Percentiles rank a stretch among this genome's conserved stretches.
Evolutionary conservation across 1,140 invertebrate genomes (phyloP).

Genomic region (Drosophila kohkoa): DNA sequence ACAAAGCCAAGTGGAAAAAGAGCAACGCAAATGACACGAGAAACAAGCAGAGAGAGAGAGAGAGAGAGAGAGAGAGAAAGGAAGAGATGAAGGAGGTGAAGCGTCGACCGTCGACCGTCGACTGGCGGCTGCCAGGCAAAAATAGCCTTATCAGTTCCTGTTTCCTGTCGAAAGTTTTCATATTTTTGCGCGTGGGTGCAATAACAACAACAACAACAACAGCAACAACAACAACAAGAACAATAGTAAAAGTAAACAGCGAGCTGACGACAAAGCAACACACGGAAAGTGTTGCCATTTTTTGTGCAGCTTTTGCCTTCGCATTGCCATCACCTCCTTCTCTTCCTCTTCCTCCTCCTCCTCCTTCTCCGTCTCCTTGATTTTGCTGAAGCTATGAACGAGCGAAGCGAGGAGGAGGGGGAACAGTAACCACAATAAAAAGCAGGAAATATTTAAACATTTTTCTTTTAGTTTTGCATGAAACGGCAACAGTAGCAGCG

Average conservation of each 20-base stretch:
- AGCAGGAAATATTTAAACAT: constrained; percentile 85
- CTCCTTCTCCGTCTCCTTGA: constrained; percentile 18
- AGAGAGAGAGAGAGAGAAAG: background rate
- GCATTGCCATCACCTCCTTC: constrained; percentile 25
- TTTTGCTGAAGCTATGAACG: constrained; percentile 16
- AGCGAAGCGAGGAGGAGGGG: constrained; percentile 13
- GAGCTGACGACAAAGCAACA: constrained; percentile 65
- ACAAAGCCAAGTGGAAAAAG: constrained; percentile 38
- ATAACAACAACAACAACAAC: constrained; percentile 40
- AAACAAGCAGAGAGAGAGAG: constrained; percentile 11
- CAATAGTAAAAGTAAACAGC: constrained; percentile 67
- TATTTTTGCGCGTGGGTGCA: constrained; percentile 75
- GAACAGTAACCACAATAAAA: constrained; percentile 78
- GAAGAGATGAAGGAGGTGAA: constrained; percentile 1
- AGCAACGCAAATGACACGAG: constrained; percentile 74
- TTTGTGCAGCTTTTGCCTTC: constrained; percentile 38
- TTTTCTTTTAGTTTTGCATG: constrained; percentile 84
- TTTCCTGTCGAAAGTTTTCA: constrained; percentile 85
- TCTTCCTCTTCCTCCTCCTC: constrained; percentile 9
- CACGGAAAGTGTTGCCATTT: constrained; percentile 80
- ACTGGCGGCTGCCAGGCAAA: constrained; percentile 71
- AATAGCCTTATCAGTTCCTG: constrained; percentile 84
- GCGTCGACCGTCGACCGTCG: constrained; percentile 38
- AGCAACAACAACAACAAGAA: constrained; percentile 50
- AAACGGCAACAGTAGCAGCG: constrained; percentile 33